Evolutionary conservation across 1,140 invertebrate species (phyloP).

Genomic region (Neocloeon triangulifer): DNA sequence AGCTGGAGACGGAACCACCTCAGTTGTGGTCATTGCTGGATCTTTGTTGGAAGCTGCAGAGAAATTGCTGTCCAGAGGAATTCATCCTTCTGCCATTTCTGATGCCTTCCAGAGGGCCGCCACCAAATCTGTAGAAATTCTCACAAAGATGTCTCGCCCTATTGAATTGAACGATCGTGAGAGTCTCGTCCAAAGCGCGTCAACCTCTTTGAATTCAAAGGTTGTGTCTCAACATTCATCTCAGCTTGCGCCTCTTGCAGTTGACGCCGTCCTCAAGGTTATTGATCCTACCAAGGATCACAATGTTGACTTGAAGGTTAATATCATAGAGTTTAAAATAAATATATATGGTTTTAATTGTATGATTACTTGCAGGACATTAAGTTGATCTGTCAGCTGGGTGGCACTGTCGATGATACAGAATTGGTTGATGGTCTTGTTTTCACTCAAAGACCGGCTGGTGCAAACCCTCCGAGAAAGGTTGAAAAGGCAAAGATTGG

Average conservation of each 20-base stretch:
- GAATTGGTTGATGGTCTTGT: conserved; percentile 89
- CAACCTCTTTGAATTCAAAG: conserved; percentile 96
- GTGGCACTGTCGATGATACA: conserved; percentile 95
- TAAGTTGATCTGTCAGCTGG: conserved; percentile 87
- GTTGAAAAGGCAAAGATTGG: conserved; percentile 98
- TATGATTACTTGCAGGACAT: conserved; percentile 49
- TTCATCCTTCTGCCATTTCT: conserved; percentile 94
- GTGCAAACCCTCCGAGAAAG: conserved; percentile 74
- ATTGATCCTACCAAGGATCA: conserved; percentile 34
- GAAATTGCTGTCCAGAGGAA: conserved; percentile 78
- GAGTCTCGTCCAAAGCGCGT: conserved; percentile 78
- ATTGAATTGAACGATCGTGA: conserved; percentile 74
- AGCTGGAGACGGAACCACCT: conserved; percentile 97
- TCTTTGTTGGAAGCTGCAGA: conserved; percentile 85
- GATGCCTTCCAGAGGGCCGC: conserved; percentile 90
- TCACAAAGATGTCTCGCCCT: conserved; percentile 65
- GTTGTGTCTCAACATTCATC: conserved; percentile 94
- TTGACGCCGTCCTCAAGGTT: conserved; percentile 86
- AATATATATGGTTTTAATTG: no score
- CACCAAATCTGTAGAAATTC: conserved; percentile 60
- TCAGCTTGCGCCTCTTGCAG: conserved; percentile 85
- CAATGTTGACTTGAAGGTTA: conserved; percentile 39
- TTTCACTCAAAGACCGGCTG: conserved; percentile 72
- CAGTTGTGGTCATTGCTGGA: conserved; percentile 90
- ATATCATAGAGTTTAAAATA: background rate